Percentiles rank a stretch among this genome's conserved stretches.
Conservation (phyloP, 2,113 vertebrate species). For the Pluvialis apricaria region DNA sequence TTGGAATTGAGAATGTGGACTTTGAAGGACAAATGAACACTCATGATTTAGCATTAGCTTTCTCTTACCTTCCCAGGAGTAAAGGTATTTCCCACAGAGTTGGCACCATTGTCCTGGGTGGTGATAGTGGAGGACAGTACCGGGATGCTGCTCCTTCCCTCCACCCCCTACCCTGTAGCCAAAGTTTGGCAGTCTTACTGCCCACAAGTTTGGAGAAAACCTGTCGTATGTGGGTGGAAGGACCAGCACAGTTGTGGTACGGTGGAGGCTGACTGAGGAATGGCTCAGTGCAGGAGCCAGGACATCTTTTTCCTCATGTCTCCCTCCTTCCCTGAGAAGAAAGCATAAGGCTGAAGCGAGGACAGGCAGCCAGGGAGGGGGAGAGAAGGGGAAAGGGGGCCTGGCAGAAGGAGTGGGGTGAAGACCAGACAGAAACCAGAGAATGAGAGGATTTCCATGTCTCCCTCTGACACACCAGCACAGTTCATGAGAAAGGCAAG, state of each 20-base stretch:
- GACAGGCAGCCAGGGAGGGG: neutral
- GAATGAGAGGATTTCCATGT: neutral
- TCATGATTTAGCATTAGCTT: neutral
- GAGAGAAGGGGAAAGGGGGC: neutral
- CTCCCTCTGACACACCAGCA: neutral
- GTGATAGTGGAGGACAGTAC: neutral
- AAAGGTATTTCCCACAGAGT: neutral
- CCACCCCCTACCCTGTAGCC: neutral
- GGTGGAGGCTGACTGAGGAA: neutral
- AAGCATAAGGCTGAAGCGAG: neutral
- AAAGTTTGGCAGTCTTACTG: neutral
- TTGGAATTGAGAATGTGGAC: neutral
- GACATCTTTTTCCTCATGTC: neutral
- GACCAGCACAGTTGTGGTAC: neutral
- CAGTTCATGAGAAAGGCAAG: conserved; percentile 19
- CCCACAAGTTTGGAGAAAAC: neutral
- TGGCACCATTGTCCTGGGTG: neutral
- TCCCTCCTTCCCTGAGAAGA: neutral
- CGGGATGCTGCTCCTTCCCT: neutral
- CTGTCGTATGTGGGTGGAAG: neutral
- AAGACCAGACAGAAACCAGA: conserved; percentile 40
- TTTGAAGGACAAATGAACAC: neutral
- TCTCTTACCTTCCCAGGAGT: neutral
- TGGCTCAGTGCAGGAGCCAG: neutral
- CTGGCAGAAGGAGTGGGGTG: neutral